Evolutionary conservation across 2,113 vertebrate genomes (phyloP), one percentile per base, ranked within the genome.

Genomic region (Protomyctophum bolini): DNA sequence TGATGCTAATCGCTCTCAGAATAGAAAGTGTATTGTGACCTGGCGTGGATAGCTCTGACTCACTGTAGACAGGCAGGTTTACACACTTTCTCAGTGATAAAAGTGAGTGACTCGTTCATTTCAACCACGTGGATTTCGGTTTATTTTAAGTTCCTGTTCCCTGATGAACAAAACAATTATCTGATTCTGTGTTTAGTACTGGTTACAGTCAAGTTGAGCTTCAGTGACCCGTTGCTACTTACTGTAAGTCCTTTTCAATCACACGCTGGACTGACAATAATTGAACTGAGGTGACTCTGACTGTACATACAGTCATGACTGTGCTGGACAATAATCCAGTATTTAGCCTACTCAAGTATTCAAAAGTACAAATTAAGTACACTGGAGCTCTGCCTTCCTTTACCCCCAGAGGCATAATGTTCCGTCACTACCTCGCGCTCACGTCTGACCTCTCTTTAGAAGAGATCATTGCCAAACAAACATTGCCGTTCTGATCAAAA

Each of bases 31-130:
- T 46, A 1, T 47, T 66, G 46, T 62, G 57, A 65, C 52, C 14
- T 51, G 62, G 56, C 12, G 8, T 14, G 14, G 50, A 46, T 72
- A 62, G 63, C 72, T 69, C 80, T 86, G 72, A 86, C 2, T 88
- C 86, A 77, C 7, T 10, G 55, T 5, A 50, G 51, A 47, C 10
- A 10, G 48, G 3, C 10, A 10, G 49, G 49, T 50, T 81, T 62
- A 52, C 79, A 82, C 59, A 50, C 68, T 73, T 58, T 66, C 10
- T 68, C 71, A 59, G 21, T 5, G 41, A 50, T 15, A 14, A 9
- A 10, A 14, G 0, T 41, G 0, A 33, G 28, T 86, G 80, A 88
- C 66, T 88, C 86, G 84, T 68, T 21, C 14, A 49, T 3, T 46
- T 29, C 8, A 70, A 55, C 63, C 68, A 46, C 12, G 57, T 9